phyloP scores from a whole-genome alignment of 2,113 vertebrate species.

The Muntiacus muntjak region DNA sequence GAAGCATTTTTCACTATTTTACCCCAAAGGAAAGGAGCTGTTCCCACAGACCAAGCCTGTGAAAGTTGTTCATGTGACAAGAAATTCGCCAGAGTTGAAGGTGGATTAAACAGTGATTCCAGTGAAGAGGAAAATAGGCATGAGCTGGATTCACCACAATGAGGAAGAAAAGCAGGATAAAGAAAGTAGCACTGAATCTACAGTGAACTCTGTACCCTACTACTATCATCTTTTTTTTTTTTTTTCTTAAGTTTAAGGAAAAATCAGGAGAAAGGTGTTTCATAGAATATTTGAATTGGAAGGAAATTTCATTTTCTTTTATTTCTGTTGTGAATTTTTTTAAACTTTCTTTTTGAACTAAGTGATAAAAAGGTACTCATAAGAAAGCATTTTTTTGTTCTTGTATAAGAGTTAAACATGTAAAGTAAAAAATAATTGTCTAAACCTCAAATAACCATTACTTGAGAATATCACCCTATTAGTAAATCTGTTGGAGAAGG shows the following conservation, averaged over 20 bases:
- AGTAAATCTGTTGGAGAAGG: neutral
- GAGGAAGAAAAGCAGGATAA: neutral
- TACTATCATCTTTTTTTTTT: neutral
- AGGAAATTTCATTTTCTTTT: conserved; percentile 19
- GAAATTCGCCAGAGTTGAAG: conserved; percentile 30
- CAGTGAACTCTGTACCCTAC: neutral
- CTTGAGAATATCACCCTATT: conserved; percentile 5
- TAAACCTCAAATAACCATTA: neutral
- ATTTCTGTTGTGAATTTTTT: neutral
- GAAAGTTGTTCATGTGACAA: neutral
- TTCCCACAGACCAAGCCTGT: conserved; percentile 80
- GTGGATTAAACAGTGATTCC: conserved; percentile 62
- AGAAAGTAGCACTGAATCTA: neutral
- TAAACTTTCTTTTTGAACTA: neutral
- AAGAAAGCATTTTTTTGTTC: conserved; percentile 1
- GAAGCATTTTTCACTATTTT: conserved; percentile 95
- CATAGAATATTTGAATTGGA: neutral
- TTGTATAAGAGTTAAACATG: neutral
- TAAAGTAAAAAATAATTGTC: neutral
- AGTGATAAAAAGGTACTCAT: neutral
- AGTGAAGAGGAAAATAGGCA: conserved; percentile 13
- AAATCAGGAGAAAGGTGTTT: neutral
- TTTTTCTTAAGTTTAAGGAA: neutral
- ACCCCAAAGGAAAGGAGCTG: conserved; percentile 93
- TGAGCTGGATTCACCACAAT: neutral